These are phyloP conservation scores for Lycaon pictus DNA, from an alignment of 2,113 vertebrate genomes.

Conservation along the genomic window DNA sequence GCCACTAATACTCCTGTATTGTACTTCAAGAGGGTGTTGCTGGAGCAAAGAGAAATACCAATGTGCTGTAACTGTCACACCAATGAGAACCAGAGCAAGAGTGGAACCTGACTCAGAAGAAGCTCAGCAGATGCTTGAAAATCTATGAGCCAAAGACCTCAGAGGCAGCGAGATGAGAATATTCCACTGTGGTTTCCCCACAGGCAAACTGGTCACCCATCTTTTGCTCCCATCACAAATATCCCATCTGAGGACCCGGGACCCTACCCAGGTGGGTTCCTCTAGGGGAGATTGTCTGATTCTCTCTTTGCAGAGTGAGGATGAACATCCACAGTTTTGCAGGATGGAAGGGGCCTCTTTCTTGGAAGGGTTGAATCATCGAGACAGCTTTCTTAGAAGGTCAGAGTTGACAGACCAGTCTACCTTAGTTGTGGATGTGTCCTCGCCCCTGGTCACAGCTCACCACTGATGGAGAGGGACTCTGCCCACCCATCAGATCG, in stretches of 20 bases:
- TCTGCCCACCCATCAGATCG: neutral
- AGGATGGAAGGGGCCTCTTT: neutral
- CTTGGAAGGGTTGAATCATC: too few species aligned
- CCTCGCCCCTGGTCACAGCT: neutral
- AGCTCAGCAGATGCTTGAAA: neutral
- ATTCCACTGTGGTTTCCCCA: neutral
- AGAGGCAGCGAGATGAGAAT: neutral
- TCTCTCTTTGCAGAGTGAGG: neutral
- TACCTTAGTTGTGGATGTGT: neutral
- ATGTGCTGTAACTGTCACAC: neutral
- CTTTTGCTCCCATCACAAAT: neutral
- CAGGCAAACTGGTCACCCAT: neutral
- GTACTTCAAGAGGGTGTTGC: neutral
- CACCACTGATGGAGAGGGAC: neutral
- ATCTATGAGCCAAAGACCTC: neutral
- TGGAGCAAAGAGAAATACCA: neutral
- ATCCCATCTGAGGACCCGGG: neutral
- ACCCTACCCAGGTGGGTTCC: neutral
- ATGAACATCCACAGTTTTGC: fast-evolving
- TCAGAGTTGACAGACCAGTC: neutral
- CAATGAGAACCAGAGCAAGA: neutral
- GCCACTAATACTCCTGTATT: neutral
- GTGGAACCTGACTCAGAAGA: neutral
- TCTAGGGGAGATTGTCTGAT: neutral
- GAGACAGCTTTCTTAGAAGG: neutral